Base-by-base conservation (phyloP, 2,888 invertebrate species). In the Dryadula phaetusa region DNA sequence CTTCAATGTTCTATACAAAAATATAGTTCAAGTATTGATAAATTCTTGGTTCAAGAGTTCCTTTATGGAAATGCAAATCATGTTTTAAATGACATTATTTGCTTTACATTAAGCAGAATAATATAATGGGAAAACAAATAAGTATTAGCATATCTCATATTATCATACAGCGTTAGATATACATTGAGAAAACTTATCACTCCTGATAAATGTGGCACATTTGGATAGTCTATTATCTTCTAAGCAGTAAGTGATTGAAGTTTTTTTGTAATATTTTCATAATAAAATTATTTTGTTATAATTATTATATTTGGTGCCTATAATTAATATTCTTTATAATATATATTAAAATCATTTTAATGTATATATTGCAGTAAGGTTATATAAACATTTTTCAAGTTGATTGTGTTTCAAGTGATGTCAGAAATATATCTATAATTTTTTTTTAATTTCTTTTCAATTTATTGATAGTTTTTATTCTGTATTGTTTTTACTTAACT, bases 131-230 rank as follows among this genome's bases (percentile, higher is more conserved):
- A n/a, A n/a, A n/a, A n/a, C n/a, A n/a, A n/a, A 28, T 6, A 47
- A 28, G n/a, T n/a, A n/a, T 49, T n/a, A 49, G n/a, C 28, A 52
- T 52, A 10, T 52, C 28, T 28, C 16, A 16, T 10, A 16, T 16
- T 18, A 52, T 52, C n/a, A 46, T 44, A 18, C 18, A 32, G 20
- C 18, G 32, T 46, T 32, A 58, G 16, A 58, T 20, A 7, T 28
- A 18, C 46, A 2, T 22, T 64, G 44, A 56, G 54, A 46, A 54
- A 46, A 22, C 32, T 63, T 67, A 63, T 63, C 67, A 58, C 18
- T 14, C 44, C 32, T 14, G 46, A 46, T 60, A 60, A 8, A 4
- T 18, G 12, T 46, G 32, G 18, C 44, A 32, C 16, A 44, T 32
- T 46, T 60, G n/a, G 22, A 28, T 16, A 44, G 18, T 60, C 58